Evolutionary conservation across 2,113 vertebrate species (phyloP), one percentile per base, ranked within the genome.

Genomic region (Pseudolaguvia tuberculata): DNA sequence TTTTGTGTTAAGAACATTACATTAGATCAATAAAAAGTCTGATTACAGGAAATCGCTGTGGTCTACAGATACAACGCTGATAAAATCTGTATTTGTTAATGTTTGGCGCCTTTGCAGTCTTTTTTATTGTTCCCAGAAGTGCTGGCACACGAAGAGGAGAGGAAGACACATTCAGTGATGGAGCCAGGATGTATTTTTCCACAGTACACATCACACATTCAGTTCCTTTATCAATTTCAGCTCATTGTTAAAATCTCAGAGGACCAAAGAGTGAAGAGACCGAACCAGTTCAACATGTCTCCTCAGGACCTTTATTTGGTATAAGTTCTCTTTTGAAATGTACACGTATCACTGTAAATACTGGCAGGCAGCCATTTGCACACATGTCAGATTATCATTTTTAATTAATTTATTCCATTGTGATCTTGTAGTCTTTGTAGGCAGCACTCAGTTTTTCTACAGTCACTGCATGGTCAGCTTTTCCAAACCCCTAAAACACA

Each of bases 401-500:
- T 92, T 73, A 93, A 15, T 50, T 50, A 1, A 14, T 55, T 70
- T 10, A 92, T 47, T 92, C 93, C 91, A 93, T 94, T 25, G 88
- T 91, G 78, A 96, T 87, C 68, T 94, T 91, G 84, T 95, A 96
- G 83, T 90, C 88, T 48, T 85, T 85, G 66, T 89, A 96, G 27
- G 70, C 84, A 66, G 80, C 84, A 85, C 92, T 95, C 80, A 96
- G 81, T 85, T 93, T 93, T 81, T 92, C 92, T 5, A 79, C 91
- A 42, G 94, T 92, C 39, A 91, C 84, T 0, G 92, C 88, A 70
- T 96, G 94, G 79, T 95, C 94, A 77, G 94, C 94, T 90, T 94
- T 94, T 14, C 94, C 94, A 87, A 92, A 96, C 39, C 87, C 94
- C 94, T 96, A 86, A 9, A 85, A 21, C 17, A 72, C 18, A 20